Conservation (phyloP, 2,797 vertebrate genomes). For the Lycodopsis pacificus region DNA sequence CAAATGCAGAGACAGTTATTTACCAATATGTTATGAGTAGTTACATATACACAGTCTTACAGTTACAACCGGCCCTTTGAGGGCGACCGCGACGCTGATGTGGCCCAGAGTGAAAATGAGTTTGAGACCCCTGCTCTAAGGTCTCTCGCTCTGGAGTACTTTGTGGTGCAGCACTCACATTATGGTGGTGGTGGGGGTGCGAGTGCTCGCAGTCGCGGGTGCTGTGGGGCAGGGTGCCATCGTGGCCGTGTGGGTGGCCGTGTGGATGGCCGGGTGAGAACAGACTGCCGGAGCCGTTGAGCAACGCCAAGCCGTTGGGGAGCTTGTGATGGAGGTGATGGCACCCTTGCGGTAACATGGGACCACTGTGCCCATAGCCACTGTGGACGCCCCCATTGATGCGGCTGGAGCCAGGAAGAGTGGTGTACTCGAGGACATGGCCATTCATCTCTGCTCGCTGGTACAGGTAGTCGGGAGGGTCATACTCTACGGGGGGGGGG, state of each 20-base stretch:
- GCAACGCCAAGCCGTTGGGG: constrained; percentile 84
- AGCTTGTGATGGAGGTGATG: constrained; percentile 91
- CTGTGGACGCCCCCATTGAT: constrained; percentile 86
- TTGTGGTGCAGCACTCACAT: constrained; percentile 73
- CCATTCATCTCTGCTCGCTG: constrained; percentile 90
- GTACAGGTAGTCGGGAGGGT: constrained; percentile 92
- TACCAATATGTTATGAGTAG: too few species aligned
- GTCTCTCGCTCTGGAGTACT: not conserved
- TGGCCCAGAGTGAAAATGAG: too few species aligned
- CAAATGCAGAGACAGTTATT: too few species aligned
- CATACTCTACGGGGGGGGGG: constrained; percentile 86
- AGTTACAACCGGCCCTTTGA: too few species aligned
- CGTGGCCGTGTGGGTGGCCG: constrained; percentile 78
- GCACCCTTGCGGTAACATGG: constrained; percentile 85
- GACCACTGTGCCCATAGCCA: constrained; percentile 82
- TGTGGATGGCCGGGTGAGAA: constrained; percentile 81
- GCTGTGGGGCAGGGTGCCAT: constrained; percentile 77
- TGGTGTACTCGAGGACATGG: constrained; percentile 90
- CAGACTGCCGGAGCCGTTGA: constrained; percentile 81
- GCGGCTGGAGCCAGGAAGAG: constrained; percentile 82
- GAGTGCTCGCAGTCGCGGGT: constrained; percentile 88
- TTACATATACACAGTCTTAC: too few species aligned
- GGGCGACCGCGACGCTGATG: too few species aligned
- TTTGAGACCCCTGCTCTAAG: too few species aligned
- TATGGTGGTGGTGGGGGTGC: constrained; percentile 83